A percentile compares a stretch with the other conserved stretches of the same genome.
Conservation (phyloP, 2,113 vertebrate species). For the Neopipo cinnamomea region DNA sequence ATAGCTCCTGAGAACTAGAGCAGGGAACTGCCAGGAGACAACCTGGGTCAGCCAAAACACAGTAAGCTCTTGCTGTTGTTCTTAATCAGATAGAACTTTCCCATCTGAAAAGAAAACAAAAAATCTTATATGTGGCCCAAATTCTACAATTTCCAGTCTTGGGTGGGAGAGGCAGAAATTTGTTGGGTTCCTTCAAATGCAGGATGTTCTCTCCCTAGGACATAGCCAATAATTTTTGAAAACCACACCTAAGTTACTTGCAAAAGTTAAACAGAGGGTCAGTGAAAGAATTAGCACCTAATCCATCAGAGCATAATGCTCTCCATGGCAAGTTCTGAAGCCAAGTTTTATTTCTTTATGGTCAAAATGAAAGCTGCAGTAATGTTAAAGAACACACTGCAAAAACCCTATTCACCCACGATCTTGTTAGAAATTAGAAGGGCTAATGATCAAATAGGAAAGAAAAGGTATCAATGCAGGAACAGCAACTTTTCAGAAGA, state of each 20-base stretch:
- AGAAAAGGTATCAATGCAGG: not conserved
- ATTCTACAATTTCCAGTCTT: not conserved
- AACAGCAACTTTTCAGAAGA: not conserved
- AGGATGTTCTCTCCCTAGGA: not conserved
- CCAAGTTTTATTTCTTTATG: not conserved
- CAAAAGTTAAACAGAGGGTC: not conserved
- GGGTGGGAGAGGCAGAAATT: not conserved
- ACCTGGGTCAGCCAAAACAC: not conserved
- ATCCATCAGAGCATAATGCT: not conserved
- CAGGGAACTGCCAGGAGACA: not conserved
- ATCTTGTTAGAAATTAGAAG: not conserved
- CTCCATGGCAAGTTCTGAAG: not conserved
- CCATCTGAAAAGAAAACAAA: not conserved
- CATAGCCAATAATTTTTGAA: not conserved
- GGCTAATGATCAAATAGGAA: not conserved
- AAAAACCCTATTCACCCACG: not conserved
- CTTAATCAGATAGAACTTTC: not conserved
- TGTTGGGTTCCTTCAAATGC: not conserved
- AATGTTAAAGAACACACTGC: not conserved
- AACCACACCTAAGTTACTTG: not conserved
- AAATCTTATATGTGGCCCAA: not conserved
- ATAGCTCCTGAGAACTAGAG: not conserved
- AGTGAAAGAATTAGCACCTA: conserved; percentile 27
- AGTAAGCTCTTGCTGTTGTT: not conserved
- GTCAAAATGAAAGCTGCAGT: not conserved